phyloP scores from a whole-genome alignment of 2,888 invertebrate species.

The Pammene aurita region DNA sequence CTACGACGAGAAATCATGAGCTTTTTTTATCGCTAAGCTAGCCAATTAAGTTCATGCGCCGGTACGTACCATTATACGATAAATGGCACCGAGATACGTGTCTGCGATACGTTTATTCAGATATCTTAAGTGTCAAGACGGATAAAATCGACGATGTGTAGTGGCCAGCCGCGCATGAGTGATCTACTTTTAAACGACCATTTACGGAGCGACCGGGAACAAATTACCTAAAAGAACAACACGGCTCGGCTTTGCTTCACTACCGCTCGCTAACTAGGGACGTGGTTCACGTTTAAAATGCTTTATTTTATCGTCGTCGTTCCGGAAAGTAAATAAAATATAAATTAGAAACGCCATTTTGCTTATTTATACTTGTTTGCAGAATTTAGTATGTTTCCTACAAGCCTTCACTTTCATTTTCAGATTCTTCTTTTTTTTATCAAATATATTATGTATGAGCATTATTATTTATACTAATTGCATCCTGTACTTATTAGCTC shows the following conservation, averaged over 20 bases:
- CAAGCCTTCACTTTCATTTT: neutral
- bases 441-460: no score
- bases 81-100: conserved; percentile 68
- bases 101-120: conserved; percentile 66
- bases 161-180: conserved; percentile 59
- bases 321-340: conserved; percentile 7
- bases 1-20: conserved; percentile 35
- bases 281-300: conserved; percentile 49
- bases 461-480: neutral
- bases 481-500: conserved; percentile 20
- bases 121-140: conserved; percentile 73
- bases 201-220: conserved; percentile 67
- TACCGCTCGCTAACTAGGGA: conserved; percentile 53
- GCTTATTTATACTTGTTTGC: neutral
- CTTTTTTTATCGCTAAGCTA: conserved; percentile 46
- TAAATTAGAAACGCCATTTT: neutral
- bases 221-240: conserved; percentile 65
- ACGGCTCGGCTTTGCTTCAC: conserved; percentile 45
- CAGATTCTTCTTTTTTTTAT: no score
- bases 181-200: conserved; percentile 72
- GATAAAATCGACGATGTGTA: conserved; percentile 66
- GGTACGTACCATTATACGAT: conserved; percentile 57
- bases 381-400: neutral
- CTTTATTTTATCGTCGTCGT: conserved; percentile 14
- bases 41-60: conserved; percentile 68